Conservation (phyloP, 2,888 invertebrate genomes). For the Chloromyia formosa region DNA sequence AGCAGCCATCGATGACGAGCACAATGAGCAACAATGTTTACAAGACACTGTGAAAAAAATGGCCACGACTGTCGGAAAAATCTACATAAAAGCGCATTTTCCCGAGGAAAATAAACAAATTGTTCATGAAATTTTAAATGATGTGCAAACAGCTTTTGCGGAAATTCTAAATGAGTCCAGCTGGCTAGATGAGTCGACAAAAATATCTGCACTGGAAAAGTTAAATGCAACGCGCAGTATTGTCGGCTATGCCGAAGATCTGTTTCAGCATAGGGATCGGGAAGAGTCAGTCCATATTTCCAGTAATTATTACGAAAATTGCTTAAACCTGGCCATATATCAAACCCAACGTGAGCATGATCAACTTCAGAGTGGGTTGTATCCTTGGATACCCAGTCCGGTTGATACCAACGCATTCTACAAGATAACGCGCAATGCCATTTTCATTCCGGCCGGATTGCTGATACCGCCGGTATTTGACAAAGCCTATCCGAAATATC, state of each 20-base stretch:
- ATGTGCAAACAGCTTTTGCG: constrained; percentile 19
- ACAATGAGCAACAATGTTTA: background rate
- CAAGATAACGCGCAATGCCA: constrained; percentile 89
- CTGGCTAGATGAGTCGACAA: constrained; percentile 22
- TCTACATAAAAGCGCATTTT: background rate
- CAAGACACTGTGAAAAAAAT: constrained; percentile 9
- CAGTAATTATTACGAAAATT: constrained; percentile 15
- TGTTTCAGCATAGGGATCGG: background rate
- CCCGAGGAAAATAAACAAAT: constrained; percentile 4
- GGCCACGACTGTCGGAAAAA: constrained; percentile 18
- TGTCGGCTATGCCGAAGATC: constrained; percentile 9
- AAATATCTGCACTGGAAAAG: constrained; percentile 5
- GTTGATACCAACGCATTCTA: constrained; percentile 92
- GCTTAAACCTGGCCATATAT: background rate
- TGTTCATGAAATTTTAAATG: background rate
- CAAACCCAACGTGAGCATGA: constrained; percentile 68
- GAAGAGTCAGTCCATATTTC: background rate
- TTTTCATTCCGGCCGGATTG: constrained; percentile 93
- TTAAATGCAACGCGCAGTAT: background rate
- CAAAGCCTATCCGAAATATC: constrained; percentile 74
- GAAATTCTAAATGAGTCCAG: background rate
- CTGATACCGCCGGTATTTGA: constrained; percentile 91
- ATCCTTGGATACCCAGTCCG: constrained; percentile 82
- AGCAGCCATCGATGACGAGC: background rate
- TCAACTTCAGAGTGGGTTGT: constrained; percentile 70